Evolutionary conservation across 2,113 vertebrate species (phyloP).

Genomic region (Toxotes jaculatrix): DNA sequence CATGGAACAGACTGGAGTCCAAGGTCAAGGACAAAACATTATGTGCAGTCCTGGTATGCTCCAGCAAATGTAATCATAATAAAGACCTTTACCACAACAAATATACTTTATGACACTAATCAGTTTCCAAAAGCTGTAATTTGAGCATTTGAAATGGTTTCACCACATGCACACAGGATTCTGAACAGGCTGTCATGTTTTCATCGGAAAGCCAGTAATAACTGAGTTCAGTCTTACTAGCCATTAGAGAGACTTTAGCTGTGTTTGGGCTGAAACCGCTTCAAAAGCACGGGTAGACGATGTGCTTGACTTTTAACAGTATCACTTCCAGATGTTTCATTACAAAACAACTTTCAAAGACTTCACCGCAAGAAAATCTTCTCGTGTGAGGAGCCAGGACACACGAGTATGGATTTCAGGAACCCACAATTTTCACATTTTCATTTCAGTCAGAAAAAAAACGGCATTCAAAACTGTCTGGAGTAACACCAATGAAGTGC

Average conservation of each 20-base stretch:
- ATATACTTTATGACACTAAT: slow-evolving; percentile 74
- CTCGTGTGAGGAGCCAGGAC: slow-evolving; percentile 52
- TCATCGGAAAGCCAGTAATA: slow-evolving; percentile 78
- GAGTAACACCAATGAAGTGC: slow-evolving; percentile 35
- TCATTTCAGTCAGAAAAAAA: slow-evolving; percentile 51
- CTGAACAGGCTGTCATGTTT: slow-evolving; percentile 65
- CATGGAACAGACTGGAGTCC: slow-evolving; percentile 22
- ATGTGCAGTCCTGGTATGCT: slow-evolving; percentile 32
- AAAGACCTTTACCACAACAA: slow-evolving; percentile 74
- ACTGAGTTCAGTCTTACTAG: slow-evolving; percentile 71
- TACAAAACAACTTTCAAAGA: slow-evolving; percentile 75
- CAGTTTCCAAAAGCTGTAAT: slow-evolving; percentile 71
- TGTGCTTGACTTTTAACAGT: slow-evolving; percentile 72
- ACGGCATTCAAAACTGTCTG: slow-evolving; percentile 28
- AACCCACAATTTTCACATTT: slow-evolving; percentile 62
- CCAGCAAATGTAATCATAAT: slow-evolving; percentile 68
- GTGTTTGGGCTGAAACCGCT: slow-evolving; percentile 75
- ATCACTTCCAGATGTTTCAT: slow-evolving; percentile 82
- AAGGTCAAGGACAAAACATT: slow-evolving; percentile 58
- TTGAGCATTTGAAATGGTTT: slow-evolving; percentile 75
- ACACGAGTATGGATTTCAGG: slow-evolving; percentile 57
- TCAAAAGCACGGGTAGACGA: slow-evolving; percentile 67
- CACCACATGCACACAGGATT: slow-evolving; percentile 69
- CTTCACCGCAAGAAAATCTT: slow-evolving; percentile 63
- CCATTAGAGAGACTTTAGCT: slow-evolving; percentile 66